These are phyloP conservation scores for Oryzias javanicus DNA, from an alignment of 2,113 vertebrate genomes.

Conservation along the genomic window DNA sequence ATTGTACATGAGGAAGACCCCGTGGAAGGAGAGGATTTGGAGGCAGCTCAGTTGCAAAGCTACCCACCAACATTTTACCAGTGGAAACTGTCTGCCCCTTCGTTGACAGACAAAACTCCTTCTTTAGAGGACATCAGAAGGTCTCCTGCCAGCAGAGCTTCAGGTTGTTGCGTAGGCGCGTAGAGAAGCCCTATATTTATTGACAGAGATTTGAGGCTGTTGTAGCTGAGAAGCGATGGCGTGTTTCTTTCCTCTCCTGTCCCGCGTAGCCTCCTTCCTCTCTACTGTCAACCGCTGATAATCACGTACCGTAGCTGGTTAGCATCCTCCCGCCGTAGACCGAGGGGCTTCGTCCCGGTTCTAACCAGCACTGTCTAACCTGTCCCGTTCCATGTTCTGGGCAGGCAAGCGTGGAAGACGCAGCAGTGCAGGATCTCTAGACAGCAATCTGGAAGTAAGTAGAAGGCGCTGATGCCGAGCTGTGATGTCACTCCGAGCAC, in stretches of 20 bases:
- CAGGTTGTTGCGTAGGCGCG: conserved; percentile 1
- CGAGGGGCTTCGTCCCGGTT: conserved; percentile 62
- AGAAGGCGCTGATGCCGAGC: conserved; percentile 80
- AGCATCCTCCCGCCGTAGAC: conserved; percentile 41
- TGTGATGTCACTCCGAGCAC: conserved; percentile 79
- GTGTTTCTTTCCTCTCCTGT: conserved; percentile 15
- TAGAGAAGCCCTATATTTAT: background rate
- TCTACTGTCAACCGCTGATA: conserved; percentile 21
- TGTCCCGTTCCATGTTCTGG: conserved; percentile 97
- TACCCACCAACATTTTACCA: too few species aligned
- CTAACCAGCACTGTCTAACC: conserved; percentile 85
- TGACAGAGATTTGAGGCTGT: background rate
- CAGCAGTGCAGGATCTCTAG: conserved; percentile 99
- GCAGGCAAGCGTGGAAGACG: conserved; percentile 98
- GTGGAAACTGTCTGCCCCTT: too few species aligned
- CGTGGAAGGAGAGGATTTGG: too few species aligned
- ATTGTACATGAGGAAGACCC: too few species aligned
- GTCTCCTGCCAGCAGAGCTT: conserved; percentile 30
- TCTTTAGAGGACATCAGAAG: background rate
- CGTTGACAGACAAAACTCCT: too few species aligned
- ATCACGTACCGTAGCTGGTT: conserved; percentile 33
- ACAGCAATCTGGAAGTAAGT: conserved; percentile 99
- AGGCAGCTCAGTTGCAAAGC: too few species aligned
- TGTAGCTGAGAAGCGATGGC: conserved; percentile 1
- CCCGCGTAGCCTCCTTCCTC: conserved; percentile 6